Base-by-base conservation (phyloP, 2,113 vertebrate species). In the Daboia siamensis region DNA sequence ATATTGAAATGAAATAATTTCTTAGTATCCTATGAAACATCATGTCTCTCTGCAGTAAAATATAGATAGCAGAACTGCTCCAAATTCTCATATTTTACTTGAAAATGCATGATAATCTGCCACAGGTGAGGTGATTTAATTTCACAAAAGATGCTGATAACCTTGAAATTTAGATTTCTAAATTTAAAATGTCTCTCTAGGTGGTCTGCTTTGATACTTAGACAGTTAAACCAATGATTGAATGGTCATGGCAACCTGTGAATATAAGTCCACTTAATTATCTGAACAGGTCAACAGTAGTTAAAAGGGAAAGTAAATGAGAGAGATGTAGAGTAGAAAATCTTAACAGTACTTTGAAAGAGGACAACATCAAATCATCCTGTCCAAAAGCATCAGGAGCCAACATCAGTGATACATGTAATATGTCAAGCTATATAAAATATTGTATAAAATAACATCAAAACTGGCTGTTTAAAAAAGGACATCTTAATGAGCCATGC, bases 401-500 rank as follows among this genome's bases (percentile, higher is more conserved):
- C 48, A 52, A 51, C 17, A 5, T 56, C 52, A 91, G 15, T 23
- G 55, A 90, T 54, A 12, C 20, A 39, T 33, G 2, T 44, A 15
- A 21, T n/a, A 6, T 85, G 55, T 44, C 54, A 57, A 46, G 29
- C 21, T 80, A 52, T 39, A 56, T 21, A 88, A 88, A 88, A 56
- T 39, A 56, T 88, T 33, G 87, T 74, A 64, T 90, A 74, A 54
- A 54, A 90, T 55, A 24, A 6, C 89, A 80, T 15, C 21, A 54
- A 55, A 24, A 39, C 20, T 80, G 89, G 80, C 20, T 91, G 44
- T 2, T 59, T 59, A 21, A 86, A 54, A 85, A 29, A 80, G 46
- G 26, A 91, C 55, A 61, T 84, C 48, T 91, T 86, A 86, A 86
- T 91, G 80, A 91, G 52, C 85, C 54, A 57, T 59, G 85, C 84